phyloP scores from a whole-genome alignment of 2,888 invertebrate genomes.

The Hypena proboscidalis region DNA sequence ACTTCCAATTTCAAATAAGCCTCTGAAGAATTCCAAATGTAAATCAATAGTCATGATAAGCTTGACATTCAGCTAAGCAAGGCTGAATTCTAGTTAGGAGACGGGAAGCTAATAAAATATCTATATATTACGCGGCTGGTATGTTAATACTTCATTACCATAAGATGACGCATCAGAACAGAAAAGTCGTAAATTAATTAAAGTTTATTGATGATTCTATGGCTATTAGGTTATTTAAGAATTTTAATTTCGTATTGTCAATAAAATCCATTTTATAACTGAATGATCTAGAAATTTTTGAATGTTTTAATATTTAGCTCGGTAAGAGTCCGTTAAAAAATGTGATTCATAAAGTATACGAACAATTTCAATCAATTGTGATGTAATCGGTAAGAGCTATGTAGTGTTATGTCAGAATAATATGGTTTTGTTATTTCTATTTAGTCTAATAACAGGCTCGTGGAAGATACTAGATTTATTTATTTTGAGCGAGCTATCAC shows the following conservation, averaged over 20 bases:
- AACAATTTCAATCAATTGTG: too few relatives aligned
- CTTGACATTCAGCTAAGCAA: conserved; percentile 59
- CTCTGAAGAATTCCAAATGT: conserved; percentile 41
- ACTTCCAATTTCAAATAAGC: conserved; percentile 22
- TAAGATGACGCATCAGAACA: conserved; percentile 38
- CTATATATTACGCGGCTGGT: conserved; percentile 35
- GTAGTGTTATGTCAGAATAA: too few relatives aligned
- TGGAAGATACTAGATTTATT: too few relatives aligned
- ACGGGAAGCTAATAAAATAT: conserved; percentile 56
- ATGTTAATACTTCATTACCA: conserved; percentile 55
- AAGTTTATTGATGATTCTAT: conserved; percentile 15
- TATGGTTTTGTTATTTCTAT: background rate
- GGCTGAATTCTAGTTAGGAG: conserved; percentile 55
- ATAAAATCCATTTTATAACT: too few relatives aligned
- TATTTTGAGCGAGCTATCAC: too few relatives aligned
- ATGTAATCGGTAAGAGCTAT: too few relatives aligned
- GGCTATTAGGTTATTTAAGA: conserved; percentile 18
- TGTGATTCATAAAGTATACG: too few relatives aligned
- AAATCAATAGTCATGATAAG: conserved; percentile 45
- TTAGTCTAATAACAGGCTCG: background rate
- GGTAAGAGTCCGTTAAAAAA: too few relatives aligned
- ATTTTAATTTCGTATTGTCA: conserved; percentile 10
- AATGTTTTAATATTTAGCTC: too few relatives aligned
- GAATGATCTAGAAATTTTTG: too few relatives aligned
- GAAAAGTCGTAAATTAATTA: conserved; percentile 46